Percentiles rank a stretch among this genome's conserved stretches.
Conservation (phyloP, 2,888 invertebrate species). For the Ceratothoa steindachneri region DNA sequence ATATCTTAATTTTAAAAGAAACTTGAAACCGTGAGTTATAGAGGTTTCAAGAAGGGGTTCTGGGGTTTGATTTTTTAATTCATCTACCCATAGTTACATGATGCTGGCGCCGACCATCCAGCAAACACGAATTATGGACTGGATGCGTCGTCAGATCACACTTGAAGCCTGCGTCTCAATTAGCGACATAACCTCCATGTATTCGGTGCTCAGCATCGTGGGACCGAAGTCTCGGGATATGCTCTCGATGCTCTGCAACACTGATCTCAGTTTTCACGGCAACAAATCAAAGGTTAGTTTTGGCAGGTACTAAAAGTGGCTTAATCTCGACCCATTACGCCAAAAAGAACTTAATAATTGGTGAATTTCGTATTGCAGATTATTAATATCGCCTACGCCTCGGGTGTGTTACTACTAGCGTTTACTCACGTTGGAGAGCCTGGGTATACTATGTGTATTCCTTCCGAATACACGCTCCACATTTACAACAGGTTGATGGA, state of each 20-base stretch:
- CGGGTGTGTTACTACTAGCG: conserved; percentile 66
- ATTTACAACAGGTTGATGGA: conserved; percentile 67
- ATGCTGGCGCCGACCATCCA: conserved; percentile 76
- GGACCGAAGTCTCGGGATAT: conserved; percentile 66
- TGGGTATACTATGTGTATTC: conserved; percentile 66
- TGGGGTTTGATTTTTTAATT: no score
- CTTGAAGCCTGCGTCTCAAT: conserved; percentile 56
- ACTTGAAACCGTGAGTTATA: no score
- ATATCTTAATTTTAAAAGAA: no score
- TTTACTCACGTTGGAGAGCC: conserved; percentile 69
- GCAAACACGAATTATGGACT: conserved; percentile 67
- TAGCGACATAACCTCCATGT: conserved; percentile 66
- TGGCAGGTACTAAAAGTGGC: no score
- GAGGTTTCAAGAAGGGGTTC: no score
- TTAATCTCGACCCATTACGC: no score
- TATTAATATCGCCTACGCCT: conserved; percentile 65
- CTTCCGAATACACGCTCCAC: conserved; percentile 69
- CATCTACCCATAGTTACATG: conserved; percentile 55
- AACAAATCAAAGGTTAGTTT: conserved; percentile 62
- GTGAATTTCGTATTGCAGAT: conserved; percentile 52
- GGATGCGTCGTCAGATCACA: conserved; percentile 65
- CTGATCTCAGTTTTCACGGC: conserved; percentile 61
- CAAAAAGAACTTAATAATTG: no score
- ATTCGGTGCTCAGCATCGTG: conserved; percentile 67
- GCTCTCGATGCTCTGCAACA: conserved; percentile 63